Percentiles rank a stretch among this genome's conserved stretches.
Evolutionary conservation across 2,797 vertebrate genomes (phyloP).

Genomic region (Buceros bicornis): DNA sequence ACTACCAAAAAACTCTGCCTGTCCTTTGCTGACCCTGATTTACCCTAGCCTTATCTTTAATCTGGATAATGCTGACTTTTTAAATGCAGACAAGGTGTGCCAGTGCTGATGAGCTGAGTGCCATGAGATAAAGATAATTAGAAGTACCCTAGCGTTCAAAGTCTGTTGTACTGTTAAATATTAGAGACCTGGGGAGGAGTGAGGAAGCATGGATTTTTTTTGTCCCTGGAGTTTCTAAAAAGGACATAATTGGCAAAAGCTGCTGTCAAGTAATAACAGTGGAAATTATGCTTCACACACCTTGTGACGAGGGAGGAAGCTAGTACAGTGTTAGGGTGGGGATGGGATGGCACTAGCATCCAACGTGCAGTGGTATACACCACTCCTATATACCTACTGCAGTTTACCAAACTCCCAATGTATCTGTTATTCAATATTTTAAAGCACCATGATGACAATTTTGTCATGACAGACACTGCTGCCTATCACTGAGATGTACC

Average conservation of each 20-base stretch:
- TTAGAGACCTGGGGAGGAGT: not conserved
- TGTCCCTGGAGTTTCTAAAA: not conserved
- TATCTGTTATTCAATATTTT: not conserved
- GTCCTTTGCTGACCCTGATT: not conserved
- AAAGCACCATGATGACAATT: not conserved
- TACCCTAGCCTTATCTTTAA: not conserved
- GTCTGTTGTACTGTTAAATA: not conserved
- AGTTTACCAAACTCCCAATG: not conserved
- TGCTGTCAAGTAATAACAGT: not conserved
- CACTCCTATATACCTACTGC: not conserved
- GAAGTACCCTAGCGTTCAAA: not conserved
- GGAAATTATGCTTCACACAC: not conserved
- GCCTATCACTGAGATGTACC: not conserved
- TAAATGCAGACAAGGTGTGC: not conserved
- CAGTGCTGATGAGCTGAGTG: not conserved
- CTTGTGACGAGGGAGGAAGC: not conserved
- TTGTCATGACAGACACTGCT: not conserved
- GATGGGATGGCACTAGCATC: not conserved
- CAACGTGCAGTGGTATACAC: not conserved
- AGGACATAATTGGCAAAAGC: not conserved
- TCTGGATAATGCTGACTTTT: not conserved
- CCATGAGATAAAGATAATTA: not conserved
- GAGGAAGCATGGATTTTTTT: not conserved
- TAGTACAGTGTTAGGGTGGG: not conserved
- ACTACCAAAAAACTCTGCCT: slow-evolving; percentile 18